A percentile compares a stretch with the other conserved stretches of the same genome.
phyloP scores from a whole-genome alignment of 2,888 invertebrate species.

The Helleia helle region DNA sequence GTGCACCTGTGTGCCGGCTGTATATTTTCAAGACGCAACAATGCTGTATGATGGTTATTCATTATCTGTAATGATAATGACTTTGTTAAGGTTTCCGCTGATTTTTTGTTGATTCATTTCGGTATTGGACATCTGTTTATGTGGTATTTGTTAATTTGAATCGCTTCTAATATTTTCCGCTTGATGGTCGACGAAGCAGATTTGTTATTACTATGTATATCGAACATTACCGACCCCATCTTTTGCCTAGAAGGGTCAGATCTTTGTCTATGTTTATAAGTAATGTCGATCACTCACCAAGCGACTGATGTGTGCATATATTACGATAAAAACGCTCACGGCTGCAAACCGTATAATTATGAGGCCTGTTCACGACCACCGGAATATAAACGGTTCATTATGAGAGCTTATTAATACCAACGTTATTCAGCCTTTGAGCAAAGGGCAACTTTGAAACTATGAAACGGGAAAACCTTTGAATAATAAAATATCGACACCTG shows the following conservation, averaged over 20 bases:
- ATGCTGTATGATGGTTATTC: slow-evolving; percentile 22
- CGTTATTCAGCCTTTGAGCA: slow-evolving; percentile 24
- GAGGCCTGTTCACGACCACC: too few relatives aligned
- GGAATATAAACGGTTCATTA: slow-evolving; percentile 5
- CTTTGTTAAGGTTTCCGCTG: slow-evolving; percentile 8
- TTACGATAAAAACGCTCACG: too few relatives aligned
- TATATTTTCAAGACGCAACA: slow-evolving; percentile 32
- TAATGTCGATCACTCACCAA: too few relatives aligned
- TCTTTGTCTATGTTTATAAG: too few relatives aligned
- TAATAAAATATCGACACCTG: slow-evolving; percentile 61
- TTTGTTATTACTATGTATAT: too few relatives aligned
- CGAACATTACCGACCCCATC: too few relatives aligned
- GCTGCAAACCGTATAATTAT: too few relatives aligned
- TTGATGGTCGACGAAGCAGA: too few relatives aligned
- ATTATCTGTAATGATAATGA: slow-evolving; percentile 1
- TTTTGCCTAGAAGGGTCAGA: too few relatives aligned
- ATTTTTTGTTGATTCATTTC: too few relatives aligned
- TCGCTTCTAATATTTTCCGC: neutral
- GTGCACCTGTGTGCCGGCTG: slow-evolving; percentile 37
- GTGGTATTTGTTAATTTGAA: neutral
- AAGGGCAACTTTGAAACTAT: too few relatives aligned
- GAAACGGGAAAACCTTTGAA: slow-evolving; percentile 35
- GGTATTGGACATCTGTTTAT: slow-evolving; percentile 4
- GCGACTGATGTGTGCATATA: too few relatives aligned
- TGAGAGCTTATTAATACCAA: slow-evolving; percentile 1